Conservation (phyloP, 2,797 vertebrate genomes). For the Myripristis jacobus region DNA sequence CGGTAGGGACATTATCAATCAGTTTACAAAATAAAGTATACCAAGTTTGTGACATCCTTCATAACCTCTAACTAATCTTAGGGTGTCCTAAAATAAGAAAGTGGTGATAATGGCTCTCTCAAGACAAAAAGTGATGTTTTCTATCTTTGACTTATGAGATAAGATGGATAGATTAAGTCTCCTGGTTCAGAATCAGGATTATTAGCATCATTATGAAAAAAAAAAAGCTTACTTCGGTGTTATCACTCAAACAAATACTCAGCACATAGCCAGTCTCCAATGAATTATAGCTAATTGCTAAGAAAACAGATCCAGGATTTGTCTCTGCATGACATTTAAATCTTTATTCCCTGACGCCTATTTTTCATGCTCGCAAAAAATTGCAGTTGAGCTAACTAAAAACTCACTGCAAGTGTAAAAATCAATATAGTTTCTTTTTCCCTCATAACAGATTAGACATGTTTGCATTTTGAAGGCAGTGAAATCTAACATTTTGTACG, state of each 20-base stretch:
- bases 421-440: too few species aligned
- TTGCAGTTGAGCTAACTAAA: background rate
- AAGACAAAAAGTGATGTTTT: background rate
- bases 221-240: slow-evolving; percentile 44
- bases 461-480: too few species aligned
- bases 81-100: background rate
- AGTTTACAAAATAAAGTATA: too few species aligned
- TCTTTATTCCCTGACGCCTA: slow-evolving; percentile 5
- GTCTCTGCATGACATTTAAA: slow-evolving; percentile 3
- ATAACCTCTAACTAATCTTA: background rate
- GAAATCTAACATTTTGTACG: too few species aligned
- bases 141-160: slow-evolving; percentile 12
- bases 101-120: background rate
- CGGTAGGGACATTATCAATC: too few species aligned
- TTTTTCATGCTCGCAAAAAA: slow-evolving; percentile 6
- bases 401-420: too few species aligned
- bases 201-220: slow-evolving; percentile 19
- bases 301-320: slow-evolving; percentile 23
- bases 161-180: slow-evolving; percentile 18
- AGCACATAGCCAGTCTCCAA: slow-evolving; percentile 14
- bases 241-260: slow-evolving; percentile 47
- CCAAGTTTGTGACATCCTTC: background rate
- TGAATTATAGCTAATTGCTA: slow-evolving; percentile 41
- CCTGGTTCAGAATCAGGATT: slow-evolving; percentile 5
- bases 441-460: too few species aligned